These are phyloP conservation scores for Drosophila novamexicana DNA, from an alignment of 1,140 invertebrate genomes.

Conservation along the genomic window DNA sequence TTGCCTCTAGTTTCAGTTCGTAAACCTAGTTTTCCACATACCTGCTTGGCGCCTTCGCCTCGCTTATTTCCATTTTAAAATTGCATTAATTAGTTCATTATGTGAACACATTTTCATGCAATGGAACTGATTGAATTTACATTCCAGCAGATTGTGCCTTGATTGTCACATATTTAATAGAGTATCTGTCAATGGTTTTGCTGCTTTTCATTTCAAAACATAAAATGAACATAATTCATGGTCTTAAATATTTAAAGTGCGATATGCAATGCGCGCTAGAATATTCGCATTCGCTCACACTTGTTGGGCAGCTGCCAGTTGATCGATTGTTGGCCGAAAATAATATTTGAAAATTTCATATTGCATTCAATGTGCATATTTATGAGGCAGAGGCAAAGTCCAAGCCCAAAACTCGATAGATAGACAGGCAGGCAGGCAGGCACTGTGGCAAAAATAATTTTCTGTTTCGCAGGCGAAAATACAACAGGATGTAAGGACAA, in stretches of 20 bases:
- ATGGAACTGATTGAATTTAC: too few relatives aligned
- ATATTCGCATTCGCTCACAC: conserved; percentile 3
- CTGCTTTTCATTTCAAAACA: conserved; percentile 4
- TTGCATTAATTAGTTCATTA: too few relatives aligned
- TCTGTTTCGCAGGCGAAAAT: conserved; percentile 9
- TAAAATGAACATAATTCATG: conserved; percentile 5
- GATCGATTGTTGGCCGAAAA: conserved; percentile 25
- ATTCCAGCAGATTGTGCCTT: neutral
- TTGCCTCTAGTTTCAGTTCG: too few relatives aligned
- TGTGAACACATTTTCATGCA: too few relatives aligned
- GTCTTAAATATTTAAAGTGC: conserved; percentile 1
- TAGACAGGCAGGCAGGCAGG: conserved; percentile 1
- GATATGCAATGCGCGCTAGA: neutral
- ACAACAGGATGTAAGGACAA: conserved; percentile 19
- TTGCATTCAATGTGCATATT: conserved; percentile 36
- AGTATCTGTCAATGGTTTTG: conserved; percentile 12
- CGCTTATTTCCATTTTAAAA: too few relatives aligned
- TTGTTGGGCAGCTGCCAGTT: conserved; percentile 8
- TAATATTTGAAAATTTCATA: conserved; percentile 28
- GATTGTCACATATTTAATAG: neutral
- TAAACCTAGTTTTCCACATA: too few relatives aligned
- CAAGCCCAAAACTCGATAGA: neutral
- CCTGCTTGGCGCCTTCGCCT: too few relatives aligned
- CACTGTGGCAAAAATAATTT: conserved; percentile 17
- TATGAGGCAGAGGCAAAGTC: conserved; percentile 15